Percentiles rank a stretch among this genome's conserved stretches.
Conservation (phyloP, 2,113 vertebrate genomes). For the Erinaceus europaeus region DNA sequence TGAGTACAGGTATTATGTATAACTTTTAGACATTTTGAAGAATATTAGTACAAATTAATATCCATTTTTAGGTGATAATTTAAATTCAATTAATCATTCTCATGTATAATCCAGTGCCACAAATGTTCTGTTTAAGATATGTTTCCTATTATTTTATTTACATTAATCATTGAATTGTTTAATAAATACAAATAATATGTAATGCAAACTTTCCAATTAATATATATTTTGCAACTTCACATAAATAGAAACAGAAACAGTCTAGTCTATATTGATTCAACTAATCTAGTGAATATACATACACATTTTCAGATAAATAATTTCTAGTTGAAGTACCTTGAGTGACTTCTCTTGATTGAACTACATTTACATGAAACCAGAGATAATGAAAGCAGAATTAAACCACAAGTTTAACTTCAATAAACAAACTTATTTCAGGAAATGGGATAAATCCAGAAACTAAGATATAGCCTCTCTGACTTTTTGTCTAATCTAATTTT, state of each 20-base stretch:
- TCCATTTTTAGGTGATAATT: slow-evolving; percentile 53
- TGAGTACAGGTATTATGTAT: slow-evolving; percentile 32
- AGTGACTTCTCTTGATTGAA: not conserved
- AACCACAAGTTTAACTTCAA: not conserved
- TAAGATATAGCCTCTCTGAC: not conserved
- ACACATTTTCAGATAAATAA: not conserved
- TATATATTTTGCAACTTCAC: too few species aligned
- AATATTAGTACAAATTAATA: slow-evolving; percentile 54
- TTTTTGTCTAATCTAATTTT: not conserved
- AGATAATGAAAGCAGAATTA: not conserved
- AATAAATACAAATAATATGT: not conserved
- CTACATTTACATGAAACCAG: not conserved
- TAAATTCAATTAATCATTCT: slow-evolving; percentile 54
- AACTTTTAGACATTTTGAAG: slow-evolving; percentile 29
- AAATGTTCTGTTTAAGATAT: not conserved
- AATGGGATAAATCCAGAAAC: not conserved
- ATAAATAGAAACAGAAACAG: too few species aligned
- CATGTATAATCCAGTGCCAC: not conserved
- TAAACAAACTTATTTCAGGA: not conserved
- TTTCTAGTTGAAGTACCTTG: not conserved
- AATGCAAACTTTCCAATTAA: not conserved
- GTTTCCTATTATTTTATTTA: slow-evolving; percentile 36
- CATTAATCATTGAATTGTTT: not conserved
- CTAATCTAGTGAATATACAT: not conserved
- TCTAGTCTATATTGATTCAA: not conserved